Conservation (phyloP, 2,113 vertebrate genomes). For the Labeo rohita region DNA sequence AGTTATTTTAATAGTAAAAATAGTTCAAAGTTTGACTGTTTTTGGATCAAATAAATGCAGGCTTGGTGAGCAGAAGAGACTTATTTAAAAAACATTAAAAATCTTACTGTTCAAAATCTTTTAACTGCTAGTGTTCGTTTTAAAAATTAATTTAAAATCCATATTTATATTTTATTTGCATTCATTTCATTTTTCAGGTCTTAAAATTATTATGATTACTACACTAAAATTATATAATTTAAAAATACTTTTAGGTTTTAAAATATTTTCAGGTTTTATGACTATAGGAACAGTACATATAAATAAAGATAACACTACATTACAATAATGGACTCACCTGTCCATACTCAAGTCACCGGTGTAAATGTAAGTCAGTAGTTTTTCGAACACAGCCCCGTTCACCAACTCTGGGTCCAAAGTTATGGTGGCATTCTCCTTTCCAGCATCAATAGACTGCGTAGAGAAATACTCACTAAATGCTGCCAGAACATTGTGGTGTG, state of each 20-base stretch:
- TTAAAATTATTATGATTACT: too few species aligned
- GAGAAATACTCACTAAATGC: constrained; percentile 95
- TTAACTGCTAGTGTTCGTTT: too few species aligned
- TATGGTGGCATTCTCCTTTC: constrained; percentile 75
- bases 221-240: too few species aligned
- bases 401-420: constrained; percentile 90
- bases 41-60: too few species aligned
- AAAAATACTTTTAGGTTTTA: not conserved
- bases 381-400: constrained; percentile 88
- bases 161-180: too few species aligned
- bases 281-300: not conserved
- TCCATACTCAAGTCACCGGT: constrained; percentile 91
- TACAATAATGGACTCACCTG: constrained; percentile 76
- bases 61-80: too few species aligned
- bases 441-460: constrained; percentile 78
- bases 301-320: not conserved
- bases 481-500: constrained; percentile 91
- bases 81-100: too few species aligned
- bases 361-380: constrained; percentile 93
- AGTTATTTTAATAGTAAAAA: too few species aligned
- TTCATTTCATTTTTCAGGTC: too few species aligned
- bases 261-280: not conserved
- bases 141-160: too few species aligned
- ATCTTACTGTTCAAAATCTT: too few species aligned
- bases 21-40: too few species aligned